phyloP scores from a whole-genome alignment of 2,888 invertebrate genomes.

The Bruchidius siliquastri region DNA sequence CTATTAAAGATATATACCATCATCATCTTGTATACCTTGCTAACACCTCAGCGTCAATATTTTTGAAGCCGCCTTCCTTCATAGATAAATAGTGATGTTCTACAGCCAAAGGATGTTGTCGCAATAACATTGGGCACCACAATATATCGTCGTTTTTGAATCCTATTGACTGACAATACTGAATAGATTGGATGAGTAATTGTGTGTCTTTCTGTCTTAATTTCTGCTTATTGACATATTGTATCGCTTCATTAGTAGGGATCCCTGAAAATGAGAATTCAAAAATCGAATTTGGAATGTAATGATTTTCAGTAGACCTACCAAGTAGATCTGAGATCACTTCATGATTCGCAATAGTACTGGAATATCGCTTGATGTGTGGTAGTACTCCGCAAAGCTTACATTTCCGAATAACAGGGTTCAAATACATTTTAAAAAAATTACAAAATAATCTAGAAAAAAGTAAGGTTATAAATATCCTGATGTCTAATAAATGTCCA shows the following conservation, averaged over 20 bases:
- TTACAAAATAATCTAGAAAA: not conserved
- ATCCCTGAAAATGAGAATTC: too few relatives aligned
- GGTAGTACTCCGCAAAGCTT: not conserved
- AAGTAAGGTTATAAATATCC: not conserved
- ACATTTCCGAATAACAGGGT: not conserved
- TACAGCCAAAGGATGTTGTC: slow-evolving; percentile 53
- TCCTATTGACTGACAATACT: slow-evolving; percentile 42
- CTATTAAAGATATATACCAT: too few relatives aligned
- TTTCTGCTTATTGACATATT: not conserved
- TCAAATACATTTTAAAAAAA: not conserved
- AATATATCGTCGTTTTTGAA: slow-evolving; percentile 53
- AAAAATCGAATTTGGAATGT: too few relatives aligned
- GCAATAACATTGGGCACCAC: slow-evolving; percentile 52
- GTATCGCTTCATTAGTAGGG: not conserved
- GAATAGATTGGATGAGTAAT: slow-evolving; percentile 21
- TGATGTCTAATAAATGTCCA: not conserved
- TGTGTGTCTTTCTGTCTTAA: slow-evolving; percentile 16
- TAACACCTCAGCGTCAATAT: slow-evolving; percentile 34
- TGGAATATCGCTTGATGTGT: not conserved
- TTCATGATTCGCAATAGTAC: not conserved
- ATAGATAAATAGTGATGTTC: slow-evolving; percentile 60
- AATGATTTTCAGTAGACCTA: not conserved
- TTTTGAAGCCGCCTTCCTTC: slow-evolving; percentile 56
- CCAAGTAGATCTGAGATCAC: not conserved
- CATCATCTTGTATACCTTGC: slow-evolving; percentile 38